A percentile compares a stretch with the other conserved stretches of the same genome.
phyloP scores from a whole-genome alignment of 2,797 vertebrate genomes.

The Okamejei kenojei region DNA sequence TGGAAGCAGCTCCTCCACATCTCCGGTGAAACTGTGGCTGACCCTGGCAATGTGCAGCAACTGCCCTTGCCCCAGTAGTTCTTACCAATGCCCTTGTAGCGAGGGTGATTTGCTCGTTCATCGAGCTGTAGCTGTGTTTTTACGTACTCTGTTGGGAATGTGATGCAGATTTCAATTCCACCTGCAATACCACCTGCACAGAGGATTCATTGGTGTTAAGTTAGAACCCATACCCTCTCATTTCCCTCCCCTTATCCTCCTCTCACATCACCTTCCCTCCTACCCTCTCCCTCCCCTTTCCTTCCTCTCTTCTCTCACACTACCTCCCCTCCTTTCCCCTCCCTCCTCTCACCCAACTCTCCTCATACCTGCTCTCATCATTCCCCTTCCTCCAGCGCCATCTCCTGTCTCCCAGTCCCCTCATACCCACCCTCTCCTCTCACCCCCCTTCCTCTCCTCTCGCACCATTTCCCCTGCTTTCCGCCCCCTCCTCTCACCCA shows the following conservation, averaged over 20 bases:
- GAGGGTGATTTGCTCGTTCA: conserved; percentile 60
- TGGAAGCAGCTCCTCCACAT: neutral
- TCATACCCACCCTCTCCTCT: too few species aligned
- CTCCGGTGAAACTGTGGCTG: too few species aligned
- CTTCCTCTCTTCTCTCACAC: neutral
- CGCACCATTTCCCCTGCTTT: too few species aligned
- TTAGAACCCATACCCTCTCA: neutral
- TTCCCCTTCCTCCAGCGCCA: neutral
- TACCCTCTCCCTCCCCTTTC: neutral
- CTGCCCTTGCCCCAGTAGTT: neutral
- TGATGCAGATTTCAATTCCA: conserved; percentile 67
- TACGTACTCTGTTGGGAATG: conserved; percentile 69
- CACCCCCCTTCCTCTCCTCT: too few species aligned
- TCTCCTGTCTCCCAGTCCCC: neutral
- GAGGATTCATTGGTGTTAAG: neutral
- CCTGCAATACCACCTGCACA: conserved; percentile 62
- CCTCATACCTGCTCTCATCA: neutral
- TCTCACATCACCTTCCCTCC: too few species aligned
- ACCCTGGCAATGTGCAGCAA: neutral
- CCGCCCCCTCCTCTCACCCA: too few species aligned
- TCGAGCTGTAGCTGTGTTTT: conserved; percentile 71
- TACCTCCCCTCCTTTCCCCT: neutral
- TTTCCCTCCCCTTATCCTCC: too few species aligned
- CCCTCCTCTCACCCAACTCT: neutral
- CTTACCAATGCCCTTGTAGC: conserved; percentile 61